Conservation (phyloP, 2,113 vertebrate genomes). For the Sinocyclocheilus maitianheensis region DNA sequence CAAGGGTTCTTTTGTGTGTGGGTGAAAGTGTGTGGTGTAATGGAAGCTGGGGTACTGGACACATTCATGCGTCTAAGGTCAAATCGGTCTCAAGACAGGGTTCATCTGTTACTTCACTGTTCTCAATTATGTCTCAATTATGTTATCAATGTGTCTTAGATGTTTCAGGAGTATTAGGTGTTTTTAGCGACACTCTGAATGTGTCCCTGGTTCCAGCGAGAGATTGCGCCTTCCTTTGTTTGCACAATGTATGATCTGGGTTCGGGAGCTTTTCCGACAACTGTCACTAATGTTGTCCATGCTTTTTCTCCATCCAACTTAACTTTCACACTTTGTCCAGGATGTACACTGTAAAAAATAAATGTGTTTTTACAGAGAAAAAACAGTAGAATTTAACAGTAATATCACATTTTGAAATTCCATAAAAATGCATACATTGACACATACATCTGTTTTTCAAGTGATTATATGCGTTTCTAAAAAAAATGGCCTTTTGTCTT, state of each 20-base stretch:
- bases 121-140: no score
- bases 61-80: background rate
- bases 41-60: background rate
- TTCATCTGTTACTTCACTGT: background rate
- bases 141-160: background rate
- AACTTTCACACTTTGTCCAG: background rate
- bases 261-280: background rate
- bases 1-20: background rate
- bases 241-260: background rate
- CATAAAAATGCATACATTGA: no score
- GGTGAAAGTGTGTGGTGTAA: background rate
- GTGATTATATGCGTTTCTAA: no score
- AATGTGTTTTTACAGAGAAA: no score
- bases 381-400: no score
- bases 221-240: background rate
- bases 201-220: background rate
- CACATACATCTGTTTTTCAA: no score
- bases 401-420: no score
- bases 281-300: background rate
- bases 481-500: no score
- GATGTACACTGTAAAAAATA: background rate
- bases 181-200: background rate
- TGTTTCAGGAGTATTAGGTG: background rate
- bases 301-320: conserved; percentile 6
- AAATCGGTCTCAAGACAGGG: background rate